phyloP scores from a whole-genome alignment of 2,888 invertebrate species.

The Epinotia bilunana region DNA sequence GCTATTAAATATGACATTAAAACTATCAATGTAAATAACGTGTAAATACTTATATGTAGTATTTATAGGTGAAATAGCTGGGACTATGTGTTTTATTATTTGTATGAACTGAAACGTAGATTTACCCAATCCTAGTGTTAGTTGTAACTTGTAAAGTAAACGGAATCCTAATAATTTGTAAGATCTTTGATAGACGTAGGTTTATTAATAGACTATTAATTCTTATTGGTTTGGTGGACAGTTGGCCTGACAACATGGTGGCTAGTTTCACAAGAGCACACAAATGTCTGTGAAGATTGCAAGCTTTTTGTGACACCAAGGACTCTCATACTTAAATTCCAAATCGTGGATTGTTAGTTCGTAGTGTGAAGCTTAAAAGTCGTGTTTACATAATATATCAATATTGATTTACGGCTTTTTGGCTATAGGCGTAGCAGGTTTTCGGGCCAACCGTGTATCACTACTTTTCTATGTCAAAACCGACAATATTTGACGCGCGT shows the following conservation, averaged over 20 bases:
- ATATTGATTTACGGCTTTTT: background rate
- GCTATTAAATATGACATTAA: constrained; percentile 15
- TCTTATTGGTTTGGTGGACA: background rate
- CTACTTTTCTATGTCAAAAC: background rate
- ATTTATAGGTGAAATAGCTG: constrained; percentile 38
- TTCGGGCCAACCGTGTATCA: constrained; percentile 1
- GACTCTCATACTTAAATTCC: background rate
- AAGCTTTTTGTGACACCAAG: background rate
- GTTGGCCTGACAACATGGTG: background rate
- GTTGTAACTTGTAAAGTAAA: constrained; percentile 69
- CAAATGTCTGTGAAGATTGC: background rate
- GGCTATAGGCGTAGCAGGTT: background rate
- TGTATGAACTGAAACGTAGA: constrained; percentile 59
- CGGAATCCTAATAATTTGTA: constrained; percentile 77
- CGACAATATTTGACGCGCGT: background rate
- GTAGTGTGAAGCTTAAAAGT: background rate
- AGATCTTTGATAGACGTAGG: constrained; percentile 63
- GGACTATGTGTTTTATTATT: constrained; percentile 45
- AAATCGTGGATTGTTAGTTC: background rate
- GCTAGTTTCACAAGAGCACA: background rate
- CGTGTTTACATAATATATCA: background rate
- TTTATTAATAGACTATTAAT: constrained; percentile 39
- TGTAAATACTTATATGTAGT: constrained; percentile 44
- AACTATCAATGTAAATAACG: constrained; percentile 36
- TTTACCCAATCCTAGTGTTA: constrained; percentile 55